These are phyloP conservation scores for Phalacrocorax carbo DNA, from an alignment of 2,113 vertebrate genomes.

Conservation along the genomic window DNA sequence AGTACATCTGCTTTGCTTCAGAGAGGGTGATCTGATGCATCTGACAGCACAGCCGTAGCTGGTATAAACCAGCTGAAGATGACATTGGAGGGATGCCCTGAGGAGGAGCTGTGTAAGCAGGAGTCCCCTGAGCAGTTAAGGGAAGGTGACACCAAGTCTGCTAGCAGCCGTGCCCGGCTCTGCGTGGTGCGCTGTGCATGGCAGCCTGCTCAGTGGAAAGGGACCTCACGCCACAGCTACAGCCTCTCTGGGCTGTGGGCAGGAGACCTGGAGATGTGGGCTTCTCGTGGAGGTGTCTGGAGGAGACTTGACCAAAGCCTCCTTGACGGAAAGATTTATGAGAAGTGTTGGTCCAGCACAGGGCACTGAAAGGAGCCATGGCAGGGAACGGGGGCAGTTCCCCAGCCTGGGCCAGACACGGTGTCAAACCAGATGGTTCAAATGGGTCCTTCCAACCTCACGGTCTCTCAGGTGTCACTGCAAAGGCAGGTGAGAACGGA, in stretches of 20 bases:
- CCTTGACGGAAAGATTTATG: background rate
- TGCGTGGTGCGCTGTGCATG: fast-evolving
- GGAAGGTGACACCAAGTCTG: background rate
- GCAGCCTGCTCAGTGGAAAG: background rate
- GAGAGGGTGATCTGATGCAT: background rate
- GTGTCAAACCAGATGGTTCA: background rate
- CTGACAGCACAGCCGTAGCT: background rate
- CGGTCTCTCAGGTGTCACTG: background rate
- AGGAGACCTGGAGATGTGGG: background rate
- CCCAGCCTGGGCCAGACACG: background rate
- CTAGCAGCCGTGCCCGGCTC: background rate
- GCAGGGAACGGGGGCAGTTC: background rate
- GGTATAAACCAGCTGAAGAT: background rate
- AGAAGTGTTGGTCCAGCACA: background rate
- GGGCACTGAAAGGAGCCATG: background rate
- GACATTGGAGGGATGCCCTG: background rate
- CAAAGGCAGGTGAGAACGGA: background rate
- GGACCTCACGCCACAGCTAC: background rate
- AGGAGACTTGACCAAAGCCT: background rate
- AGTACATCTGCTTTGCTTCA: background rate
- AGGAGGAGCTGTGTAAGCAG: background rate
- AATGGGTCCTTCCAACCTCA: background rate
- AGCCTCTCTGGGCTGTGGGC: background rate
- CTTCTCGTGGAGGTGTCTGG: background rate
- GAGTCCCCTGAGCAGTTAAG: background rate